Evolutionary conservation across 2,797 vertebrate species (phyloP).

Genomic region (Valencia hispanica): DNA sequence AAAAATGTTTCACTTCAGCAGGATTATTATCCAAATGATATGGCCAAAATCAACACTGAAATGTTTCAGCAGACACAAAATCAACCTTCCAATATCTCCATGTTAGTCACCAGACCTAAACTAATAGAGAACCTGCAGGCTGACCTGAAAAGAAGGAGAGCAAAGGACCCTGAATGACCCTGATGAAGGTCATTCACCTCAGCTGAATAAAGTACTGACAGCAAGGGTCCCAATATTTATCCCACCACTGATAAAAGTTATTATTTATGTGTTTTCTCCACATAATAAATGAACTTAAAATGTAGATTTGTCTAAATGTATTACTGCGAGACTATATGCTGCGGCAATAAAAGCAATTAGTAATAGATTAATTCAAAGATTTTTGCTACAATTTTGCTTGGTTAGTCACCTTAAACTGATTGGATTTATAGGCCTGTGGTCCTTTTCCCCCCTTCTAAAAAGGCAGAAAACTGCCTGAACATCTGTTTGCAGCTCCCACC

Average conservation of each 20-base stretch:
- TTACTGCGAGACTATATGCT: not conserved
- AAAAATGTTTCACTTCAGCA: too few relatives aligned
- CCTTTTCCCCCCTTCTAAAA: slow-evolving; percentile 10
- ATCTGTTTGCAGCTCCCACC: slow-evolving; percentile 74
- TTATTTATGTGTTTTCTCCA: not conserved
- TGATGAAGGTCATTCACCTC: too few relatives aligned
- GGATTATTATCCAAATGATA: too few relatives aligned
- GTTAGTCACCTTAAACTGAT: slow-evolving; percentile 4
- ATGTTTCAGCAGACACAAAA: too few relatives aligned
- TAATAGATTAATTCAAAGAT: not conserved
- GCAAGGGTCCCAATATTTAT: too few relatives aligned
- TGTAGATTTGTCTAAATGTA: not conserved
- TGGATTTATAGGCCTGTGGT: slow-evolving; percentile 30
- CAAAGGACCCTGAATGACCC: not conserved
- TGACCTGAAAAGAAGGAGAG: not conserved
- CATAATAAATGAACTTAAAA: not conserved
- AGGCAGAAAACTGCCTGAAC: slow-evolving; percentile 49
- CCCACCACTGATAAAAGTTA: too few relatives aligned
- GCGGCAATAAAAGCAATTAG: not conserved
- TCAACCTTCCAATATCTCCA: not conserved
- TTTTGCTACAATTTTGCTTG: not conserved
- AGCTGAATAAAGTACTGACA: too few relatives aligned
- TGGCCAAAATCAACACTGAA: too few relatives aligned
- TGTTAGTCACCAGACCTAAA: not conserved
- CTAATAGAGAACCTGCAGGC: too few relatives aligned